Conservation (phyloP, 2,888 invertebrate genomes). For the Caenorhabditis uteleia region DNA sequence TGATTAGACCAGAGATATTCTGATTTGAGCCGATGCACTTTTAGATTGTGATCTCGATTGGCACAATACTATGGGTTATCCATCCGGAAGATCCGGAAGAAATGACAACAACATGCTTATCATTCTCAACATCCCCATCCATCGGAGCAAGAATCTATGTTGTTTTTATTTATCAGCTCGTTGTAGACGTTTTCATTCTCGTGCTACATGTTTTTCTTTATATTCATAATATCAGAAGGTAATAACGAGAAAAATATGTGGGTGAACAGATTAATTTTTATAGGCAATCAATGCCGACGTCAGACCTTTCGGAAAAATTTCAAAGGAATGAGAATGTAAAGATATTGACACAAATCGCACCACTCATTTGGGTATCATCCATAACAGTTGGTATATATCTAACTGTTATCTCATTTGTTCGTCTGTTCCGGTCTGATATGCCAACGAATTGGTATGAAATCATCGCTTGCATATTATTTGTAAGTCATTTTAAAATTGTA, state of each 20-base stretch:
- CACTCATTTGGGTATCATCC: slow-evolving; percentile 10
- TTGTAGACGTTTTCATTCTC: slow-evolving; percentile 13
- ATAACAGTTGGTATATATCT: slow-evolving; percentile 26
- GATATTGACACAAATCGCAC: slow-evolving; percentile 16
- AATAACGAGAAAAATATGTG: background rate
- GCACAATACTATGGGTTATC: slow-evolving; percentile 11
- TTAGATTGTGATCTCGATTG: slow-evolving; percentile 20
- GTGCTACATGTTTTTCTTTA: slow-evolving; percentile 7
- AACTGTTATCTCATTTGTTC: slow-evolving; percentile 19
- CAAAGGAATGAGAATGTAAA: slow-evolving; percentile 27
- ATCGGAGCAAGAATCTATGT: slow-evolving; percentile 18
- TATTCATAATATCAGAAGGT: slow-evolving; percentile 16
- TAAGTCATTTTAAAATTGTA: slow-evolving; percentile 8
- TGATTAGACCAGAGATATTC: background rate
- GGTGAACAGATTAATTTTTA: background rate
- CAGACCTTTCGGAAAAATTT: slow-evolving; percentile 16
- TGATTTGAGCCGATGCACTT: background rate
- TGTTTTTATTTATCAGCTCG: slow-evolving; percentile 23
- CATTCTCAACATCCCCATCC: slow-evolving; percentile 29
- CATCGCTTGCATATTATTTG: slow-evolving; percentile 27
- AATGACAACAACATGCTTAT: slow-evolving; percentile 27
- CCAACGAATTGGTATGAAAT: slow-evolving; percentile 29
- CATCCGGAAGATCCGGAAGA: slow-evolving; percentile 29
- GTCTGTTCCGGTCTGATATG: slow-evolving; percentile 11
- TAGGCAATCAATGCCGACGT: background rate